Evolutionary conservation across 2,113 vertebrate species (phyloP).

Genomic region (Oxygymnocypris stewartii): DNA sequence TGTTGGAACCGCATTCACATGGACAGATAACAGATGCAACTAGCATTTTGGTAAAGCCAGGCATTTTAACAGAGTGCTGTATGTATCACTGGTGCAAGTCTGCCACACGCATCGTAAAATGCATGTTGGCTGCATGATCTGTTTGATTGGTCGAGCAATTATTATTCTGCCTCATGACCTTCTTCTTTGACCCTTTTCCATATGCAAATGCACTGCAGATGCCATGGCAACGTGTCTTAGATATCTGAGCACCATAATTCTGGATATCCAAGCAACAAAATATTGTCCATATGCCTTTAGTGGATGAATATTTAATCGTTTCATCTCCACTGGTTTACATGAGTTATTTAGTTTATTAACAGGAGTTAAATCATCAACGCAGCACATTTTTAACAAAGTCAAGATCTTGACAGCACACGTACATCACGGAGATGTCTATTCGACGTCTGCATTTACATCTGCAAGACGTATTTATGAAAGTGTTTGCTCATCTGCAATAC

Average conservation of each 20-base stretch:
- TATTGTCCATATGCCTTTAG: not conserved
- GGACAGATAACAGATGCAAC: not conserved
- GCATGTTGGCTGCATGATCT: not conserved
- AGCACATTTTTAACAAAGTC: not conserved
- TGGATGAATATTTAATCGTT: constrained; percentile 8
- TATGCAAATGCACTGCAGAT: constrained; percentile 42
- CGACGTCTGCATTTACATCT: no score
- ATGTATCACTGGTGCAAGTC: not conserved
- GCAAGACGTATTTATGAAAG: no score
- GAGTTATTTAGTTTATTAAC: not conserved
- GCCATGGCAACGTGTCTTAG: constrained; percentile 42
- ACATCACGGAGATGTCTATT: no score
- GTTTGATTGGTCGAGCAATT: constrained; percentile 4
- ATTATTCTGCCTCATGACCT: constrained; percentile 15
- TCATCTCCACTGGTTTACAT: not conserved
- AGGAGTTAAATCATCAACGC: not conserved
- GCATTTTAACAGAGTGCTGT: not conserved
- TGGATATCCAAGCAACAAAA: constrained; percentile 20
- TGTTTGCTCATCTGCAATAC: no score
- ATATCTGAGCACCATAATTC: not conserved
- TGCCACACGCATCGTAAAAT: not conserved
- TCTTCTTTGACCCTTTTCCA: constrained; percentile 38
- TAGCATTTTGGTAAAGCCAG: not conserved
- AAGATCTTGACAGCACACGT: not conserved
- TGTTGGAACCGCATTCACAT: not conserved